phyloP scores from a whole-genome alignment of 2,797 vertebrate species.

The Notolepis coatsorum region DNA sequence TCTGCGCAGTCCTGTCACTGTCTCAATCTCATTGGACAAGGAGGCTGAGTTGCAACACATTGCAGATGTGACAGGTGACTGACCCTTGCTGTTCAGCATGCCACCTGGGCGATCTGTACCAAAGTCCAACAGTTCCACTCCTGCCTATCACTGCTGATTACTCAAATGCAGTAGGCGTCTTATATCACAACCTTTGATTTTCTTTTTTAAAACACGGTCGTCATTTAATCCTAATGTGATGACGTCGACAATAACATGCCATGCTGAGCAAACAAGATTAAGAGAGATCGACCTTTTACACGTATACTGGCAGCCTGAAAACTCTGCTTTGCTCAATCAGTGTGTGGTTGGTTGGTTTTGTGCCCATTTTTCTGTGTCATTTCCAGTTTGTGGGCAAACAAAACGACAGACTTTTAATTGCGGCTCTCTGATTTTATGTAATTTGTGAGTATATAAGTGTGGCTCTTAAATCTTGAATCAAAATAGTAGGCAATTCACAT shows the following conservation, averaged over 20 bases:
- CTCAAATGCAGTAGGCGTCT: slow-evolving; percentile 31
- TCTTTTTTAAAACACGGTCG: slow-evolving; percentile 53
- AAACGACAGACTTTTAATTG: too few species aligned
- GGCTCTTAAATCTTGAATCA: too few species aligned
- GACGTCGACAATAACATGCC: neutral
- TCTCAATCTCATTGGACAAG: slow-evolving; percentile 53
- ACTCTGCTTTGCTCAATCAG: too few species aligned
- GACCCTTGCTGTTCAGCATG: slow-evolving; percentile 58
- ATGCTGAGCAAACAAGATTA: neutral
- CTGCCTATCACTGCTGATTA: slow-evolving; percentile 35
- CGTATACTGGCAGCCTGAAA: neutral
- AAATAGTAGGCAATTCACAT: too few species aligned
- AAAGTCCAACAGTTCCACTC: slow-evolving; percentile 63
- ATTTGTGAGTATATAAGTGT: too few species aligned
- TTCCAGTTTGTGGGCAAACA: too few species aligned
- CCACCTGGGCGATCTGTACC: slow-evolving; percentile 53
- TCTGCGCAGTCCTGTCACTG: fast-evolving
- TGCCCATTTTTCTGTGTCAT: too few species aligned
- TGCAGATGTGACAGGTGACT: slow-evolving; percentile 11
- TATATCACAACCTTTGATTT: too few species aligned
- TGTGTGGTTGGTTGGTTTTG: too few species aligned
- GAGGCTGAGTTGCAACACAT: slow-evolving; percentile 11
- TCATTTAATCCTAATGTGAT: slow-evolving; percentile 21
- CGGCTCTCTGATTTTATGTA: too few species aligned
- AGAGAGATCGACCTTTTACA: slow-evolving; percentile 1